Evolutionary conservation across 2,888 invertebrate genomes (phyloP), one percentile per base, ranked within the genome.

Genomic region (Homarus gammarus): DNA sequence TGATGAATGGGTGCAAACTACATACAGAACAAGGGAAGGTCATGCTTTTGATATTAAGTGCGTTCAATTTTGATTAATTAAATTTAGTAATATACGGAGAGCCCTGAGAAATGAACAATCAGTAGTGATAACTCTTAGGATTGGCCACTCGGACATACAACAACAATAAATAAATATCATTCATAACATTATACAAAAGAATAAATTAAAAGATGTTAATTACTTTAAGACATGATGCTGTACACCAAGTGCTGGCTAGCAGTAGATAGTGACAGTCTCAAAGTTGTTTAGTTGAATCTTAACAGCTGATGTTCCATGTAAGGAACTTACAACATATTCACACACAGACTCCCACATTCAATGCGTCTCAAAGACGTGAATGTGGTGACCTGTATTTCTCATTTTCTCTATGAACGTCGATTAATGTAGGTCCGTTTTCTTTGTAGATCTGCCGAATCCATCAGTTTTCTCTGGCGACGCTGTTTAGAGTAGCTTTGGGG

Each of bases 401-500:
- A 49, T 75, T 36, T 51, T 38, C 64, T 81, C 36, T 64, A 22
- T 61, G 81, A 81, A 64, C 61, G 75, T 64, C 64, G 31, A 64
- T 64, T 64, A 27, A 8, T 27, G 6, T 22, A 75, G 15, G 10
- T 75, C 75, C 75, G 31, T 75, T 44, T 44, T 75, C 44, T 75
- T 27, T 22, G 75, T 27, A 40, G 22, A 22, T 27, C 38, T 61
- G 51, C 81, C 81, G 38, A 38, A 38, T 61, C 31, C 81, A 81
- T 81, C 64, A 61, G 61, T 75, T 44, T n/a, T 75, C 15, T 38
- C 49, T 70, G 38, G 10, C 0, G 33, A 64, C 38, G 56, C 36
- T 2, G 12, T 61, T 33, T 88, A 73, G 81, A 91, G 81, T 27
- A 91, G 84, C 40, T 91, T 91, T 31, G 90, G 90, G n/a, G 90